Percentiles rank a stretch among this genome's conserved stretches.
Evolutionary conservation across 2,797 vertebrate species (phyloP).

Genomic region (Pelodytes ibericus): DNA sequence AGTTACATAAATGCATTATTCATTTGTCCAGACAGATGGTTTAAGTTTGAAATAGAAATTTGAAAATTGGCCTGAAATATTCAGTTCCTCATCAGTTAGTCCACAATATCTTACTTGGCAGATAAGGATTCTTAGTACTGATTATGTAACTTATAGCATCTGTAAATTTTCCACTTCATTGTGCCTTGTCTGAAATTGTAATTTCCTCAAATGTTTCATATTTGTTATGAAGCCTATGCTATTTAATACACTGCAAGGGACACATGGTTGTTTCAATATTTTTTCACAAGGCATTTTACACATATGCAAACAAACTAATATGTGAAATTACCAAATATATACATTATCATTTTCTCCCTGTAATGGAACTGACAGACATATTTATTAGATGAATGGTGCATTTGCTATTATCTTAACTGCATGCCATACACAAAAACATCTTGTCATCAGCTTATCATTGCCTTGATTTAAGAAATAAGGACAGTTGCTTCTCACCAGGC

Average conservation of each 20-base stretch:
- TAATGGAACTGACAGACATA: no score
- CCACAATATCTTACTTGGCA: constrained; percentile 60
- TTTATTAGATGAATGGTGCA: no score
- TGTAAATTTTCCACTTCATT: constrained; percentile 68
- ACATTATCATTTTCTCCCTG: no score
- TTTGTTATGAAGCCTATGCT: constrained; percentile 59
- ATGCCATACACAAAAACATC: no score
- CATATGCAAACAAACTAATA: not conserved
- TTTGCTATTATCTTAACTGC: no score
- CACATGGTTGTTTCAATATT: constrained; percentile 4
- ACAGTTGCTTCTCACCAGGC: no score
- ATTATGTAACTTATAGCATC: constrained; percentile 64
- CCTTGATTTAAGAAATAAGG: no score
- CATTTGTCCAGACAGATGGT: constrained; percentile 65
- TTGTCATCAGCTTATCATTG: no score
- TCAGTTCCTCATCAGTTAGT: constrained; percentile 61
- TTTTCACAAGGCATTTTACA: not conserved
- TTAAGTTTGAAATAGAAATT: constrained; percentile 60
- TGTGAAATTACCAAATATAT: not conserved
- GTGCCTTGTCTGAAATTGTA: constrained; percentile 62
- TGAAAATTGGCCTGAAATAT: constrained; percentile 63
- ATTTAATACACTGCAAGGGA: constrained; percentile 22
- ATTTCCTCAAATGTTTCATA: constrained; percentile 62
- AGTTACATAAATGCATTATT: constrained; percentile 58
- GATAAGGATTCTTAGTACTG: constrained; percentile 63